Conservation (phyloP, 2,888 invertebrate species). For the Hipparchia sbordonii region DNA sequence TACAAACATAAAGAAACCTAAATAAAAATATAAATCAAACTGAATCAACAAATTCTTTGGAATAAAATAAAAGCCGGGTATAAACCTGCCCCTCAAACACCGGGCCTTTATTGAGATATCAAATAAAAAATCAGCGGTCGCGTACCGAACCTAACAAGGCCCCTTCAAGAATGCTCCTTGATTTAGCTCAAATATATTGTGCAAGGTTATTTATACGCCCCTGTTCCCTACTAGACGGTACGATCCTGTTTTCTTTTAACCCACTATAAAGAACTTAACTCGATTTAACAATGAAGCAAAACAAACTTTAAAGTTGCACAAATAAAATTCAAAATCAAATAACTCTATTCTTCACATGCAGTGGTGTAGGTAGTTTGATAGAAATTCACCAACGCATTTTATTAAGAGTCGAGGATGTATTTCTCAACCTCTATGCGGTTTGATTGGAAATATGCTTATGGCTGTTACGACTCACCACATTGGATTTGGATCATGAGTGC, state of each 20-base stretch:
- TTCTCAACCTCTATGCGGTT: constrained; percentile 67
- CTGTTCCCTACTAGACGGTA: constrained; percentile 62
- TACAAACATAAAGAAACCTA: too few relatives aligned
- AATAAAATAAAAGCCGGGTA: constrained; percentile 52
- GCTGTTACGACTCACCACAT: constrained; percentile 59
- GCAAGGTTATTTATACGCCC: constrained; percentile 78
- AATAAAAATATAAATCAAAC: constrained; percentile 69
- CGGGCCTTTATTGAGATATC: constrained; percentile 79
- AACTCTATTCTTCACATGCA: constrained; percentile 26
- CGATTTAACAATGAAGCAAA: constrained; percentile 26
- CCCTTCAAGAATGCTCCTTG: constrained; percentile 78
- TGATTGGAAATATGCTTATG: constrained; percentile 79
- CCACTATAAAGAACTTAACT: constrained; percentile 42
- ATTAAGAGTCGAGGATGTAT: constrained; percentile 72
- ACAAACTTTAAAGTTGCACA: neutral
- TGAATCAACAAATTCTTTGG: constrained; percentile 51
- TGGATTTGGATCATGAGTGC: constrained; percentile 70
- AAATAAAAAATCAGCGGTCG: constrained; percentile 82
- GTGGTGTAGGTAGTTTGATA: constrained; percentile 35
- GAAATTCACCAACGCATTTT: constrained; percentile 75
- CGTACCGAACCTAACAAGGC: constrained; percentile 71
- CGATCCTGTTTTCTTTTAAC: constrained; percentile 54
- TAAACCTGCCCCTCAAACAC: constrained; percentile 64
- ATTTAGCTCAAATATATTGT: constrained; percentile 79
- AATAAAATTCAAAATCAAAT: constrained; percentile 37